A percentile compares a stretch with the other conserved stretches of the same genome.
These are phyloP conservation scores for Selene dorsalis DNA, from an alignment of 2,797 vertebrate species.

Conservation along the genomic window DNA sequence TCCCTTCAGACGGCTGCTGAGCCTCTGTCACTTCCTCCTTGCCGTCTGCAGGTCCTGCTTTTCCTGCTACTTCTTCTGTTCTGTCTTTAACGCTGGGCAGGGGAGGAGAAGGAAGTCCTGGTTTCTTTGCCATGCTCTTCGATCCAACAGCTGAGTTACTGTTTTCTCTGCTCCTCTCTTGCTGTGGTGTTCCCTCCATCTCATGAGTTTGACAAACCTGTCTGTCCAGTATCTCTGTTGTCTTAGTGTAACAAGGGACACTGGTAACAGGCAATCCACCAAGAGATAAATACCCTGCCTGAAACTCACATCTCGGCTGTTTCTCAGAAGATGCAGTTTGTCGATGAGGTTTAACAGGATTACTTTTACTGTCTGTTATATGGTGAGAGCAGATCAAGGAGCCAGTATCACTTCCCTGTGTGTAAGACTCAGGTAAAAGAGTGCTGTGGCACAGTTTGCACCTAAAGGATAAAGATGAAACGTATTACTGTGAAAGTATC, in stretches of 20 bases:
- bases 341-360: background rate
- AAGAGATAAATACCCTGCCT: constrained; percentile 47
- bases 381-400: constrained; percentile 68
- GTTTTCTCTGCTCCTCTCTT: constrained; percentile 30
- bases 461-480: constrained; percentile 56
- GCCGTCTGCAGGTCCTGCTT: background rate
- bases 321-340: constrained; percentile 3
- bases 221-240: constrained; percentile 47
- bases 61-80: background rate
- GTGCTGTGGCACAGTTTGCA: constrained; percentile 68
- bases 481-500: background rate
- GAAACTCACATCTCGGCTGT: background rate
- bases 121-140: background rate
- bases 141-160: background rate
- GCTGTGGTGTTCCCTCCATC: background rate
- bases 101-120: constrained; percentile 1
- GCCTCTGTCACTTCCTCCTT: background rate
- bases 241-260: constrained; percentile 57
- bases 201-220: constrained; percentile 36
- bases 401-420: constrained; percentile 36
- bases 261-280: constrained; percentile 47
- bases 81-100: background rate
- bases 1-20: constrained; percentile 13
- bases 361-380: constrained; percentile 17
- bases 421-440: constrained; percentile 66